Evolutionary conservation across 2,797 vertebrate species (phyloP).

Genomic region (Galago senegalensis): DNA sequence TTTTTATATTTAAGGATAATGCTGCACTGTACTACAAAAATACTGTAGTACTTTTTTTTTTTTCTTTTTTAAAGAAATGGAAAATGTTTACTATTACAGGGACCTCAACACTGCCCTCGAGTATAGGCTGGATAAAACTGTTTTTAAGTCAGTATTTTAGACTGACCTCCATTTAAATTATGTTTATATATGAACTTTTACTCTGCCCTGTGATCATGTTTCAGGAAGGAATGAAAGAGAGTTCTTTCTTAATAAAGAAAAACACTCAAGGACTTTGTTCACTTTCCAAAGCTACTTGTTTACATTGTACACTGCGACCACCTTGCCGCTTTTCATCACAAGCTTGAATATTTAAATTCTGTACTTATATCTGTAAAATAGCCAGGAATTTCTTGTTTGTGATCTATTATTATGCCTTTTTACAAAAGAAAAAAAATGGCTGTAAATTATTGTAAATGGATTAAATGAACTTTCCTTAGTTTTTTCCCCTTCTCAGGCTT

Average conservation of each 20-base stretch:
- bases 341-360: conserved; percentile 99
- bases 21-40: conserved; percentile 94
- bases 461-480: conserved; percentile 93
- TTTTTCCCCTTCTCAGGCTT: conserved; percentile 93
- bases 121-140: conserved; percentile 95
- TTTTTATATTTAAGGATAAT: conserved; percentile 99
- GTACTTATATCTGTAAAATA: conserved; percentile 95
- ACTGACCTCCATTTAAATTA: conserved; percentile 93
- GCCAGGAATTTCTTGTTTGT: conserved; percentile 92
- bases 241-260: conserved; percentile 89
- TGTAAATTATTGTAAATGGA: conserved; percentile 99
- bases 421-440: conserved; percentile 91
- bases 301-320: conserved; percentile 95
- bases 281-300: conserved; percentile 99
- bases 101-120: conserved; percentile 96
- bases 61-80: conserved; percentile 91
- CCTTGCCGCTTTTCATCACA: conserved; percentile 94
- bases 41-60: conserved; percentile 94
- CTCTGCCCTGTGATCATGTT: conserved; percentile 92
- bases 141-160: conserved; percentile 90
- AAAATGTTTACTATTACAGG: conserved; percentile 94
- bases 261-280: conserved; percentile 94
- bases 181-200: conserved; percentile 90
- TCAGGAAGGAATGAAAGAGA: conserved; percentile 90
- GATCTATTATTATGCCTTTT: conserved; percentile 94